A percentile compares a stretch with the other conserved stretches of the same genome.
These are phyloP conservation scores for Protobothrops flavoviridis DNA, from an alignment of 2,113 vertebrate genomes.

Conservation along the genomic window DNA sequence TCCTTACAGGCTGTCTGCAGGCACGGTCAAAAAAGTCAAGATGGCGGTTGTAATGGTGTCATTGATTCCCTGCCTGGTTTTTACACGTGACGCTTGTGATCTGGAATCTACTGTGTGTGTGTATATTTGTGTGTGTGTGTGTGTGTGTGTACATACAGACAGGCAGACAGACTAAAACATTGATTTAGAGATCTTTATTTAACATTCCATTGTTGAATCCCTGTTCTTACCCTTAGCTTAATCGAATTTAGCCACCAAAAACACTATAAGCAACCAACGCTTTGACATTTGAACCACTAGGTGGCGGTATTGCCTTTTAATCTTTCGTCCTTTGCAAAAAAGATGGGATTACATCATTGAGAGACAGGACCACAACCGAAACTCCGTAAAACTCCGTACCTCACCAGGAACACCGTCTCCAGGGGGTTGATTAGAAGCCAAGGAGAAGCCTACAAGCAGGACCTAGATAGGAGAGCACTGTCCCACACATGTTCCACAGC, in stretches of 20 bases:
- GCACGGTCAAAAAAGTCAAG: background rate
- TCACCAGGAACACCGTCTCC: background rate
- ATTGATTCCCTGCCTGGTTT: background rate
- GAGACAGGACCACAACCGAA: background rate
- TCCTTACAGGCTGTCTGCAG: background rate
- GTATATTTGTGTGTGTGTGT: background rate
- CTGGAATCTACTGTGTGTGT: background rate
- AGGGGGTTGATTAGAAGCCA: background rate
- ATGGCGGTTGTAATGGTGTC: background rate
- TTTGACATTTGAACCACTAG: background rate
- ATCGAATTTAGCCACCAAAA: background rate
- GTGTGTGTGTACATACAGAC: no score
- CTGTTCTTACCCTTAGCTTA: background rate
- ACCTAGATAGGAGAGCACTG: background rate
- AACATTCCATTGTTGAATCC: background rate
- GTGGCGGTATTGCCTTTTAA: background rate
- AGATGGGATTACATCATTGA: background rate
- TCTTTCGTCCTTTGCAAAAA: background rate
- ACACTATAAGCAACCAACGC: background rate
- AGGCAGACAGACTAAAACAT: background rate
- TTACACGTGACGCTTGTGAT: background rate
- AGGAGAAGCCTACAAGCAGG: background rate
- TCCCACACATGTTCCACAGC: background rate
- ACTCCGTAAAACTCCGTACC: no score
- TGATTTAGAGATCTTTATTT: background rate